These are phyloP conservation scores for Pardosa pseudoannulata DNA, from an alignment of 2,888 invertebrate species.

Conservation along the genomic window DNA sequence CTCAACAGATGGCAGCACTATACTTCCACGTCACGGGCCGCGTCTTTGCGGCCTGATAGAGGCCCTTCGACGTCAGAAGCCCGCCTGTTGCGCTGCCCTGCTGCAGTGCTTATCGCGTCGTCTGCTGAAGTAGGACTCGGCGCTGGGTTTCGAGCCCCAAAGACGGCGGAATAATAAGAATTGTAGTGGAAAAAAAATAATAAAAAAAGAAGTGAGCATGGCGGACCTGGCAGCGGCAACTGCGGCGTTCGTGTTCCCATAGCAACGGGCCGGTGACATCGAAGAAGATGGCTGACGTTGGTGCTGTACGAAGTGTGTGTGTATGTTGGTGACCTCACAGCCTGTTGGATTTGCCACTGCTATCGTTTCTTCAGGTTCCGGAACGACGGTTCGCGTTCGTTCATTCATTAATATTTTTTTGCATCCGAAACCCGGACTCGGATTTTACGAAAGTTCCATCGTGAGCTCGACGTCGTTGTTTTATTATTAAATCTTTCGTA, in stretches of 20 bases:
- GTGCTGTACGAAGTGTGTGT: slow-evolving; percentile 24
- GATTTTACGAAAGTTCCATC: slow-evolving; percentile 3
- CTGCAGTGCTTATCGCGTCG: slow-evolving; percentile 56
- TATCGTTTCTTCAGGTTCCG: slow-evolving; percentile 34
- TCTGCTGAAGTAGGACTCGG: slow-evolving; percentile 9
- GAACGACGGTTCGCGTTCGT: slow-evolving; percentile 21
- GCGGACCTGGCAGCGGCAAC: slow-evolving; percentile 13
- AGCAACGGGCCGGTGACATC: slow-evolving; percentile 64
- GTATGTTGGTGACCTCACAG: slow-evolving; percentile 20
- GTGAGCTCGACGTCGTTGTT: not conserved
- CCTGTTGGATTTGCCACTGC: slow-evolving; percentile 61
- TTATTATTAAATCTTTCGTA: no score
- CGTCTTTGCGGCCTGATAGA: slow-evolving; percentile 23
- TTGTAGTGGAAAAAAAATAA: no score
- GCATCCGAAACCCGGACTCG: not conserved
- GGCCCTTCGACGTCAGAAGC: slow-evolving; percentile 55
- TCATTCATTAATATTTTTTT: slow-evolving; percentile 8
- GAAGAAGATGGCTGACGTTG: slow-evolving; percentile 58
- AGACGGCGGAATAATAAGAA: slow-evolving; percentile 17
- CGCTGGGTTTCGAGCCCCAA: slow-evolving; percentile 16
- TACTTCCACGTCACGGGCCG: slow-evolving; percentile 16
- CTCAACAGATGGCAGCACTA: slow-evolving; percentile 51
- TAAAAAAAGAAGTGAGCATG: not conserved
- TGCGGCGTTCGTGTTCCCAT: slow-evolving; percentile 54
- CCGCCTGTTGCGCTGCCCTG: slow-evolving; percentile 62